Conservation (phyloP, 1,140 invertebrate genomes). For the Portunus trituberculatus region DNA sequence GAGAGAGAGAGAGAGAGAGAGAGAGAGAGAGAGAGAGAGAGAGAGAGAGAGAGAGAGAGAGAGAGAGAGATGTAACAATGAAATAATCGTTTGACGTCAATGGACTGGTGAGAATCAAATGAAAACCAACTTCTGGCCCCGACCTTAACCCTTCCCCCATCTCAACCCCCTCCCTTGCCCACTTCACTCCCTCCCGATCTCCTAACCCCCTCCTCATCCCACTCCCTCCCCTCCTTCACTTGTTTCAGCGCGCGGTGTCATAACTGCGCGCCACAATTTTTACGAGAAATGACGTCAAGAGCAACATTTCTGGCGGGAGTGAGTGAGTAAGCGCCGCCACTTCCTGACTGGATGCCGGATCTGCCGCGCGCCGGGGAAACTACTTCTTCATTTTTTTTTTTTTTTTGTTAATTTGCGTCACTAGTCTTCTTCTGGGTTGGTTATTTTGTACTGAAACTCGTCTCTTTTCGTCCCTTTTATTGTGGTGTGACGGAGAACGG, state of each 20-base stretch:
- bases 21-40: too few relatives aligned
- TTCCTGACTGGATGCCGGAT: background rate
- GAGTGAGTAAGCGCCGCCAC: too few relatives aligned
- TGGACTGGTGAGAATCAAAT: background rate
- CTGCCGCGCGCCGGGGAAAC: background rate
- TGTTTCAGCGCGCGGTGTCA: background rate
- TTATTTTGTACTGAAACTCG: too few relatives aligned
- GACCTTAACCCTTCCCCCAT: background rate
- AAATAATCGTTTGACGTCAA: background rate
- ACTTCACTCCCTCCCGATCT: too few relatives aligned
- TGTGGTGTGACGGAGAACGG: too few relatives aligned
- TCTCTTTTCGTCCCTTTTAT: too few relatives aligned
- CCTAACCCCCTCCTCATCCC: background rate
- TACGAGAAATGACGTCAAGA: background rate
- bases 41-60: too few relatives aligned
- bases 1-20: too few relatives aligned
- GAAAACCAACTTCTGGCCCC: background rate
- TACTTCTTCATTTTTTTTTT: too few relatives aligned
- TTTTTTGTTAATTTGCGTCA: background rate
- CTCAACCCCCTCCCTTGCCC: too few relatives aligned
- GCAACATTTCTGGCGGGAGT: background rate
- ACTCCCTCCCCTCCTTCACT: background rate
- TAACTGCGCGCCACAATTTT: background rate
- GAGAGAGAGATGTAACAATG: background rate
- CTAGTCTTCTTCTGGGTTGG: background rate